Conservation (phyloP, 64 coral and sea anemone genomes). For the Platygyra sinensis region DNA sequence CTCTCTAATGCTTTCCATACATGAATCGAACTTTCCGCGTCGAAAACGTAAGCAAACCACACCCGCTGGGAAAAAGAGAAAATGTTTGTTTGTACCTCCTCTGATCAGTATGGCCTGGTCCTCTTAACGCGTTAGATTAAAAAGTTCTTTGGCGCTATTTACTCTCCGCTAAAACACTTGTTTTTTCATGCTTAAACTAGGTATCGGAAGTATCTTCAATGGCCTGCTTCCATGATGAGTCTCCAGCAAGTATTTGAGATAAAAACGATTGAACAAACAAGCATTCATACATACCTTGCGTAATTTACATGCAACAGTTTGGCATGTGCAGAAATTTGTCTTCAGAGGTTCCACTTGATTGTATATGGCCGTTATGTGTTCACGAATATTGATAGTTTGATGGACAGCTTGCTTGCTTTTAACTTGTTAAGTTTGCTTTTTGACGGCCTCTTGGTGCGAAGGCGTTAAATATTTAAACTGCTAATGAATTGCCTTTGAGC, state of each 20-base stretch:
- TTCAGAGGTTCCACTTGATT: background rate
- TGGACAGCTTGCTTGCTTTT: background rate
- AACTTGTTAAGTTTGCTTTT: background rate
- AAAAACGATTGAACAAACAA: background rate
- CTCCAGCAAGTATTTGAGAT: background rate
- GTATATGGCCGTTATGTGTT: background rate
- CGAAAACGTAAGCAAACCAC: background rate
- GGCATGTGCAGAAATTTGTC: background rate
- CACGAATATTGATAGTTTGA: background rate
- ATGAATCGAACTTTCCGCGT: background rate
- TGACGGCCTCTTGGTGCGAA: background rate
- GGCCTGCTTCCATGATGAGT: background rate
- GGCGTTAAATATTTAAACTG: constrained; percentile 13
- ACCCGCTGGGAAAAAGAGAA: background rate
- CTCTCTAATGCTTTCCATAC: background rate
- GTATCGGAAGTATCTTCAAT: background rate
- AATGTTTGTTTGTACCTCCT: background rate
- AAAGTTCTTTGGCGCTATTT: background rate
- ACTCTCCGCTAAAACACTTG: background rate
- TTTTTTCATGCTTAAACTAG: background rate
- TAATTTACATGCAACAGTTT: background rate
- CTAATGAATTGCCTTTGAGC: background rate
- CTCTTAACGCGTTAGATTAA: background rate
- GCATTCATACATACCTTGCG: background rate
- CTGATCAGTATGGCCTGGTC: background rate